Evolutionary conservation across 2,113 vertebrate species (phyloP), one percentile per base, ranked within the genome.

Genomic region (Prionailurus bengalensis): DNA sequence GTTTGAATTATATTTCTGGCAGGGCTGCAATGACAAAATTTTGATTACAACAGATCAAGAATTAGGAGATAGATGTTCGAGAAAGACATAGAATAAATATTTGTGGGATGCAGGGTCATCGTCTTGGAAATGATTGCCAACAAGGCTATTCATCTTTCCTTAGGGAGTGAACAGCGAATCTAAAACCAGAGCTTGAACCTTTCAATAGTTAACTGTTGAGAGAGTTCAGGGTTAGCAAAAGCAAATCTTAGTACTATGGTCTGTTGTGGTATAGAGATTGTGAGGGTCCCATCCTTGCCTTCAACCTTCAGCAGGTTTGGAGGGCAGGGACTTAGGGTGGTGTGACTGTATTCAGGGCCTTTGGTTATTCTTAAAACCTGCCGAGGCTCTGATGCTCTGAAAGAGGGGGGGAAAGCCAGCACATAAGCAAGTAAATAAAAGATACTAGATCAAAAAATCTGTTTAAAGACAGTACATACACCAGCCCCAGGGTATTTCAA

Each of bases 401-500:
- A 78, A 92, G 96, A 63, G 94, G 36, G 21, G 13, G 63, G 4
- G 8, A 45, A 36, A 45, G 31, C 31, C 33, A 70, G 61, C 23
- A 42, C 68, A 63, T 36, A 58, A 86, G 93, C 71, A 58, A 92
- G 88, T 87, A 97, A 96, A 98, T 94, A 98, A 98, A 97, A 98
- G 97, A 98, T 92, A 97, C 98, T 95, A 98, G 97, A 99, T 99
- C 98, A 99, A 98, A 99, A 98, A 98, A 95, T 98, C 94, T 98
- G 90, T 96, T 98, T 98, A 98, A 99, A 99, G 98, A 99, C 78
- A 98, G 98, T 97, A 98, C 98, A 98, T 96, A 98, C 98, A 97
- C 97, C 95, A 98, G 98, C 99, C 99, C 96, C 93, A 94, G 98
- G 99, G 98, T 97, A 97, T 98, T 98, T 99, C 98, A 99, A 99